Evolutionary conservation across 1,140 invertebrate genomes (phyloP).

Genomic region (Drosophila orena): DNA sequence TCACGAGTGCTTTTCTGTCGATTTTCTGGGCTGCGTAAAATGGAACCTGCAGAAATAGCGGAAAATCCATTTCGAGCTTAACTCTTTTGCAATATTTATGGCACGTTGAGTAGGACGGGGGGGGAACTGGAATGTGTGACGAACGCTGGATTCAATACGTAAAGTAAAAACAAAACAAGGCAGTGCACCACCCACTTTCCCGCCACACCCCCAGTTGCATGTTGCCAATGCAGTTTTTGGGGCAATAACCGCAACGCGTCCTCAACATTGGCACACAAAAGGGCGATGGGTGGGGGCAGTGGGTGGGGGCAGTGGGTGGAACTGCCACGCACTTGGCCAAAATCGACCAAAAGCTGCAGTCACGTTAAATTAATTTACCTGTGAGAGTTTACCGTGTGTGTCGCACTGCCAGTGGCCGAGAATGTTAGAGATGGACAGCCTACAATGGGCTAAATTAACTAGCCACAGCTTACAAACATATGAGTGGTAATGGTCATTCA

Average conservation of each 20-base stretch:
- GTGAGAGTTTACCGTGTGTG: constrained; percentile 29
- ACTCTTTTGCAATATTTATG: constrained; percentile 68
- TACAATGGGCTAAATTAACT: no score
- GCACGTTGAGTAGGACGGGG: not conserved
- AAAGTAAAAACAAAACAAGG: constrained; percentile 71
- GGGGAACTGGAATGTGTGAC: constrained; percentile 5
- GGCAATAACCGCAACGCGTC: constrained; percentile 73
- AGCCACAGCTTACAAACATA: not conserved
- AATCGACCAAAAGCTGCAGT: constrained; percentile 79
- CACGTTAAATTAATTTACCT: constrained; percentile 83
- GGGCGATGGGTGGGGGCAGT: not conserved
- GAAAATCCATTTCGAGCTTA: constrained; percentile 54
- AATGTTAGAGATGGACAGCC: constrained; percentile 23
- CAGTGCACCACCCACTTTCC: not conserved
- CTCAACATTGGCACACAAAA: constrained; percentile 65
- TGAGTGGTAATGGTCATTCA: no score
- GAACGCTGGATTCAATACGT: constrained; percentile 67
- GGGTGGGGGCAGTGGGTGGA: not conserved
- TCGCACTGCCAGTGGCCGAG: constrained; percentile 6
- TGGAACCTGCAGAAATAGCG: constrained; percentile 36
- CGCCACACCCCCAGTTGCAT: constrained; percentile 1
- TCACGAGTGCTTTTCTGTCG: not conserved
- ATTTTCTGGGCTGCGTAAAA: constrained; percentile 5
- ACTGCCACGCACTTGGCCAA: constrained; percentile 63
- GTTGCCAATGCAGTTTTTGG: constrained; percentile 63